Conservation (phyloP, 1,140 invertebrate genomes). For the Hydropsyche tenuis region DNA sequence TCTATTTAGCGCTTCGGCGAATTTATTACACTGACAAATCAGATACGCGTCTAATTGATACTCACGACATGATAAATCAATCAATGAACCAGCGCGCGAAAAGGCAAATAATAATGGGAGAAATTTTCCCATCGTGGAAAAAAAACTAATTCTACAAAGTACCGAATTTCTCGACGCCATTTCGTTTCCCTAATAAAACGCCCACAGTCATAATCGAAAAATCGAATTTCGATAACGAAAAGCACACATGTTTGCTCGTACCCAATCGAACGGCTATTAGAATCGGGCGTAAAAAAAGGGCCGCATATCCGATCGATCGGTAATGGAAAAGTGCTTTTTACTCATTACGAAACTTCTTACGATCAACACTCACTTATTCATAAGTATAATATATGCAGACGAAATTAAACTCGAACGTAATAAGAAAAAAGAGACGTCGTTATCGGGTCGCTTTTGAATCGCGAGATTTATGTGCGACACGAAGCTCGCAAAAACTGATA, state of each 20-base stretch:
- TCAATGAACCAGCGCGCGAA: neutral
- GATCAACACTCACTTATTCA: too few relatives aligned
- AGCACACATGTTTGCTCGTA: conserved; percentile 12
- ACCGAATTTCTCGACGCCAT: neutral
- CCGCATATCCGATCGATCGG: neutral
- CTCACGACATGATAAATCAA: conserved; percentile 29
- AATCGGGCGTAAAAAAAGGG: neutral
- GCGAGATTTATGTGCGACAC: too few relatives aligned
- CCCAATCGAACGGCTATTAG: conserved; percentile 10
- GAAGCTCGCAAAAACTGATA: too few relatives aligned
- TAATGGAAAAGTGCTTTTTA: too few relatives aligned
- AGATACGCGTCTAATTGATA: conserved; percentile 28
- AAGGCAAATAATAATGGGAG: neutral
- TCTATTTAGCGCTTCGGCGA: neutral
- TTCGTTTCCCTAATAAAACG: neutral
- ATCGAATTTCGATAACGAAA: conserved; percentile 6
- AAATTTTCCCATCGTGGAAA: too few relatives aligned
- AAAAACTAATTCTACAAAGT: too few relatives aligned
- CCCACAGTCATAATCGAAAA: neutral
- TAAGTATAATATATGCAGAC: neutral
- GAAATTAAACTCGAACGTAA: neutral
- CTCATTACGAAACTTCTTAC: conserved; percentile 10
- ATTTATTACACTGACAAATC: conserved; percentile 8
- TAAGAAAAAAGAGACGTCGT: too few relatives aligned
- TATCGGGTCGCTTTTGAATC: too few relatives aligned